Base-by-base conservation (phyloP, 2,888 invertebrate species). In the Diaperis boleti region DNA sequence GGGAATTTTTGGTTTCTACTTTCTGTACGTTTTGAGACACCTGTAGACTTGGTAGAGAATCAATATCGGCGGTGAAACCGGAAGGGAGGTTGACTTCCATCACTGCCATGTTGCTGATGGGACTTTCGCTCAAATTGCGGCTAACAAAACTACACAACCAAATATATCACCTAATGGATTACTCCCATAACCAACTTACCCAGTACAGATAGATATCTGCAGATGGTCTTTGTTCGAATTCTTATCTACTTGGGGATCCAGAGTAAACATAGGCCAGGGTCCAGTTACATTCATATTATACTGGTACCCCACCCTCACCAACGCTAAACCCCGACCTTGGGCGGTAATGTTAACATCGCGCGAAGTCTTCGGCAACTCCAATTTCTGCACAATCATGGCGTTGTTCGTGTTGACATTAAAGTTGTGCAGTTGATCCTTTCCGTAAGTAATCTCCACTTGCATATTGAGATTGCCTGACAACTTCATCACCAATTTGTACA, bases 71-170 rank as follows among this genome's bases (percentile, higher is more conserved):
- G 0, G 92, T 87, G 78, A 92, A 97, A n/a, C 97, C 96, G 0
- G 95, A 95, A 0, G 96, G 95, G 61, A 97, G 84, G 64, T 89
- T 89, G 0, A 96, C 91, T 75, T 95, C 95, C 85, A 96, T 91
- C 0, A 96, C 90, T 7, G 94, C 92, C 89, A 96, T 91, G 69
- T 96, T 96, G 64, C 93, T 93, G 68, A 87, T 86, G 11, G 90
- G 89, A 47, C 87, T 86, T 72, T 87, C 87, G 26, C 86, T 86
- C 63, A 82, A 69, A 82, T 80, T 79, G 52, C 74, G 70, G 80
- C 86, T 55, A 84, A 89, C 89, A 77, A 89, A 92, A 65, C 90
- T 91, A 74, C 22, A 15, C 8, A 14, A 13, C n/a, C n/a, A n/a
- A n/a, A n/a, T n/a, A n/a, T n/a, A n/a, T n/a, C n/a, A n/a, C n/a